Evolutionary conservation across 2,888 invertebrate species (phyloP), one percentile per base, ranked within the genome.

Genomic region (Sepiola atlantica): DNA sequence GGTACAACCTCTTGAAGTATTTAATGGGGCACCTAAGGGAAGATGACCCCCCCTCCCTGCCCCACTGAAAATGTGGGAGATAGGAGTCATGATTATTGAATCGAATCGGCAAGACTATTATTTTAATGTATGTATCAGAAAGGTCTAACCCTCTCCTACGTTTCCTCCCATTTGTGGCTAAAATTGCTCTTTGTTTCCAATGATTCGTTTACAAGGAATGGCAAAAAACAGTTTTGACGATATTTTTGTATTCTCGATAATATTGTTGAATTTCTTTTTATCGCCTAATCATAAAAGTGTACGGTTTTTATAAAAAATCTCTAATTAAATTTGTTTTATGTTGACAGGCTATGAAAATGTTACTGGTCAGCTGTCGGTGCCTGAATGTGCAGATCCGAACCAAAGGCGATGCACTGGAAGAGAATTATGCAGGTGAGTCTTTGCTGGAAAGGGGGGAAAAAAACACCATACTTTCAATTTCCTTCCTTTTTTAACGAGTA

Each of bases 291-390:
- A 4, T n/a, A 4, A 2, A 14, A 12, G n/a, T n/a, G 14, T 14
- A 32, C n/a, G 12, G n/a, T 77, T 77, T n/a, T 45, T 77, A 61
- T 32, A 77, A 77, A 77, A 10, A 21, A n/a, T 35, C 35, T 92
- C 28, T 92, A 45, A 45, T 45, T 45, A 45, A 45, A 45, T 45
- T 2, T 45, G 45, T 4, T 54, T 45, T 92, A 4, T n/a, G 3
- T 92, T 92, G 28, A 4, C 24, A 92, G 93, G 93, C 54, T 55
- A 93, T 93, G 93, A 93, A 93, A 93, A 93, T 93, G 93, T 35
- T 93, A 61, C 57, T 35, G 35, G 55, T 93, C 35, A 61, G 55
- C 35, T 93, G 93, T 93, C 57, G 61, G 55, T 93, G 93, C 35
- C 61, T 93, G 93, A 93, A 93, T 55, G 93, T 93, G 57, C 93